phyloP scores from a whole-genome alignment of 2,888 invertebrate species.

The Leistus spinibarbis region DNA sequence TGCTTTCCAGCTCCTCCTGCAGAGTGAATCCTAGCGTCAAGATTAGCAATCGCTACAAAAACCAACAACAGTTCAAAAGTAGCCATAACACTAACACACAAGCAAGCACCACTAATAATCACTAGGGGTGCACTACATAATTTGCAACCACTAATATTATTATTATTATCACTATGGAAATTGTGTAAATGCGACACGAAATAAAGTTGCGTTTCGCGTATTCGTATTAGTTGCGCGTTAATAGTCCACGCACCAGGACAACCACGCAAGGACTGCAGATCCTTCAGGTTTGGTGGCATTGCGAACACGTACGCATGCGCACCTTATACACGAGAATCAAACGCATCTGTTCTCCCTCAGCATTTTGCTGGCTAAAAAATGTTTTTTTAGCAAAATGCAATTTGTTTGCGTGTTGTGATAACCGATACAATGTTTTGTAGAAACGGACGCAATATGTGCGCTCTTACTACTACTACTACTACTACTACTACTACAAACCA shows the following conservation, averaged over 20 bases:
- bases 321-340: background rate
- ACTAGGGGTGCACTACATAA: too few species aligned
- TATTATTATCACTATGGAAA: too few species aligned
- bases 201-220: background rate
- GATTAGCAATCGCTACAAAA: slow-evolving; percentile 6
- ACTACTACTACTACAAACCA: too few species aligned
- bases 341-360: slow-evolving; percentile 31
- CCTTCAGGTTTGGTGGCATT: background rate
- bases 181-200: background rate
- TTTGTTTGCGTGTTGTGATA: too few species aligned
- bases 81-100: slow-evolving; percentile 25
- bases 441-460: too few species aligned
- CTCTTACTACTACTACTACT: too few species aligned
- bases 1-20: slow-evolving; percentile 32
- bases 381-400: too few species aligned
- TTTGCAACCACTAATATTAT: too few species aligned
- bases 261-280: slow-evolving; percentile 24
- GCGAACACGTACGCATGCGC: slow-evolving; percentile 8
- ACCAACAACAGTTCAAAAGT: slow-evolving; percentile 8
- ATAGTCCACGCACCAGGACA: background rate
- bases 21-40: slow-evolving; percentile 24
- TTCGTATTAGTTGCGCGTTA: background rate
- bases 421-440: too few species aligned
- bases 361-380: too few species aligned
- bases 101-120: too few species aligned